Conservation (phyloP, 2,797 vertebrate genomes). For the Urophycis tenuis region DNA sequence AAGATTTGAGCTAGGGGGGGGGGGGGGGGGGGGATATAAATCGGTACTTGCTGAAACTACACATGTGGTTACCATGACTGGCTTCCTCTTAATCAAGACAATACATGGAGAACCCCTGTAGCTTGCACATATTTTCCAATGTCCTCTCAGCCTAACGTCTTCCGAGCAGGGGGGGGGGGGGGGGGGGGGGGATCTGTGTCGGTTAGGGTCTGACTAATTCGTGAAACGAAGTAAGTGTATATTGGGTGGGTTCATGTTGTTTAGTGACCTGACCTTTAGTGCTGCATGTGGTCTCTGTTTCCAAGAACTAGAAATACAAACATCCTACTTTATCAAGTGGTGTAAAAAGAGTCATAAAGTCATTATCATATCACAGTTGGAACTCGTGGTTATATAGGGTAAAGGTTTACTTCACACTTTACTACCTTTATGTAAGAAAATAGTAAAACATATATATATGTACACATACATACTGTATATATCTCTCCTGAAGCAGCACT, state of each 20-base stretch:
- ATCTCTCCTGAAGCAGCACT: no score
- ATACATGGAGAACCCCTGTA: constrained; percentile 31
- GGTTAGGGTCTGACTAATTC: background rate
- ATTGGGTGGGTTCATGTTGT: background rate
- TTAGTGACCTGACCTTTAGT: background rate
- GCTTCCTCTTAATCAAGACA: constrained; percentile 19
- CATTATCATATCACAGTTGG: background rate
- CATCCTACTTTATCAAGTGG: background rate
- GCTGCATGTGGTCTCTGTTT: background rate
- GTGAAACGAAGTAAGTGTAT: background rate
- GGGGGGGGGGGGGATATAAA: background rate
- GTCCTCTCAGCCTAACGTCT: background rate
- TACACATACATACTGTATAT: no score
- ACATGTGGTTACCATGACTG: background rate
- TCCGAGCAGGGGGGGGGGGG: no score
- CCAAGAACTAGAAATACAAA: background rate
- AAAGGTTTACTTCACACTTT: background rate
- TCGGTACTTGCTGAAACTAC: background rate
- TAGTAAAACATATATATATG: no score
- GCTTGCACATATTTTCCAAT: background rate
- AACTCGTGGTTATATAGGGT: background rate
- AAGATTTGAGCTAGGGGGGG: background rate
- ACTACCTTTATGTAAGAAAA: background rate
- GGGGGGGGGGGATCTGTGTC: background rate
- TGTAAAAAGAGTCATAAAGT: background rate